Conservation (phyloP, 2,113 vertebrate genomes). For the Oreotrochilus melanogaster region DNA sequence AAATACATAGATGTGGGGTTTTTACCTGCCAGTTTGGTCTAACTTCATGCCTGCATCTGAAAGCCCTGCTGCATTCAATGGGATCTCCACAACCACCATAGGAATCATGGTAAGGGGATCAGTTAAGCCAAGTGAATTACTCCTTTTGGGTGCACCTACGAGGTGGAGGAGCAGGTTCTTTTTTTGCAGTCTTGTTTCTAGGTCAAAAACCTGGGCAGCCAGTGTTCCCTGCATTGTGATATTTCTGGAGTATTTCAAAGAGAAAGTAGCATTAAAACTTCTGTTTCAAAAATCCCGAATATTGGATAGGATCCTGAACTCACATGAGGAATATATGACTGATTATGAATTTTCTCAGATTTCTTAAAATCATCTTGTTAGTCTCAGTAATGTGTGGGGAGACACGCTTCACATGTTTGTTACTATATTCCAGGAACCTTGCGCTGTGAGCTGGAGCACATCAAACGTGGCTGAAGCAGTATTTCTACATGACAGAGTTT, state of each 20-base stretch:
- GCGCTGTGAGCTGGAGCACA: background rate
- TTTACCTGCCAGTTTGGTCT: background rate
- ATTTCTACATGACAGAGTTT: background rate
- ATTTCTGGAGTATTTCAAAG: background rate
- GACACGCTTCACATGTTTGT: background rate
- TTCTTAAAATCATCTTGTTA: background rate
- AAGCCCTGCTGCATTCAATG: background rate
- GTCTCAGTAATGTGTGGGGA: background rate
- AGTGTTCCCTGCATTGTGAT: background rate
- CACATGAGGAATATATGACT: no score
- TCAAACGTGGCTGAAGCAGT: background rate
- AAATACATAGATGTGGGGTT: background rate
- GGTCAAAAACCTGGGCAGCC: background rate
- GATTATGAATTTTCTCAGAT: background rate
- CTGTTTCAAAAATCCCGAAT: background rate
- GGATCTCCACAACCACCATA: background rate
- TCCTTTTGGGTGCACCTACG: background rate
- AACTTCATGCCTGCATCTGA: background rate
- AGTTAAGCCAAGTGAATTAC: conserved; percentile 9
- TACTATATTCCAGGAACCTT: background rate
- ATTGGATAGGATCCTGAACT: background rate
- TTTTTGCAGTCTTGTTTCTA: conserved; percentile 15
- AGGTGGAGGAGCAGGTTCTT: conserved; percentile 20
- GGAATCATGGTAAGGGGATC: background rate
- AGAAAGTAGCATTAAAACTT: background rate